These are phyloP conservation scores for Rhagium mordax DNA, from an alignment of 2,888 invertebrate genomes.

Conservation along the genomic window DNA sequence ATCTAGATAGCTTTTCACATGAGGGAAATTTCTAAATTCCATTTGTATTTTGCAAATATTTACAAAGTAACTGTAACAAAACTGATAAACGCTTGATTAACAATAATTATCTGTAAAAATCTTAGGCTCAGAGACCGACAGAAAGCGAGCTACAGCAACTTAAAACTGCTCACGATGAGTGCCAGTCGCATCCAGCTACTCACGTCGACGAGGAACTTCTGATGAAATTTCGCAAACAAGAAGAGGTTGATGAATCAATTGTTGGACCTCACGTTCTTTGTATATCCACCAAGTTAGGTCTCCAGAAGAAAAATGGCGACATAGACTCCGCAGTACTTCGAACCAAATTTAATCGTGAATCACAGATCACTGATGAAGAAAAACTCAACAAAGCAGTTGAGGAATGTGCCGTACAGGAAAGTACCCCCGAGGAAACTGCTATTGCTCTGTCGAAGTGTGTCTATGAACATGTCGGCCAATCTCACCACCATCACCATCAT, in stretches of 20 bases:
- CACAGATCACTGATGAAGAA: neutral
- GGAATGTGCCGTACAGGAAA: neutral
- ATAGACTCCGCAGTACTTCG: neutral
- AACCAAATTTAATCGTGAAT: neutral
- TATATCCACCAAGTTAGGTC: slow-evolving; percentile 1
- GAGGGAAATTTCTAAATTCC: too few species aligned
- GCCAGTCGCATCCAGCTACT: slow-evolving; percentile 9
- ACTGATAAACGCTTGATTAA: too few species aligned
- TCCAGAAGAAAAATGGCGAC: neutral
- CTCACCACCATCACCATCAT: neutral
- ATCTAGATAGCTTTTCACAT: too few species aligned
- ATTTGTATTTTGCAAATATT: too few species aligned
- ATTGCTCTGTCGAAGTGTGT: neutral
- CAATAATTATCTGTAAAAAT: neutral
- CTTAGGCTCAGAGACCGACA: neutral
- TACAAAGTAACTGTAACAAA: too few species aligned
- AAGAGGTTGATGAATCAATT: neutral
- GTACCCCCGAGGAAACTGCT: neutral
- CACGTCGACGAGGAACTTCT: slow-evolving; percentile 2
- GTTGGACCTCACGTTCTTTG: slow-evolving; percentile 3
- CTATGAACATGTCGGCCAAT: neutral
- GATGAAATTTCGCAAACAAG: neutral
- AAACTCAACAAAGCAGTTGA: slow-evolving; percentile 1
- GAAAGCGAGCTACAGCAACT: neutral
- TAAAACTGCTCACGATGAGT: neutral